phyloP scores from a whole-genome alignment of 2,113 vertebrate species.

The Thryonomys swinderianus region DNA sequence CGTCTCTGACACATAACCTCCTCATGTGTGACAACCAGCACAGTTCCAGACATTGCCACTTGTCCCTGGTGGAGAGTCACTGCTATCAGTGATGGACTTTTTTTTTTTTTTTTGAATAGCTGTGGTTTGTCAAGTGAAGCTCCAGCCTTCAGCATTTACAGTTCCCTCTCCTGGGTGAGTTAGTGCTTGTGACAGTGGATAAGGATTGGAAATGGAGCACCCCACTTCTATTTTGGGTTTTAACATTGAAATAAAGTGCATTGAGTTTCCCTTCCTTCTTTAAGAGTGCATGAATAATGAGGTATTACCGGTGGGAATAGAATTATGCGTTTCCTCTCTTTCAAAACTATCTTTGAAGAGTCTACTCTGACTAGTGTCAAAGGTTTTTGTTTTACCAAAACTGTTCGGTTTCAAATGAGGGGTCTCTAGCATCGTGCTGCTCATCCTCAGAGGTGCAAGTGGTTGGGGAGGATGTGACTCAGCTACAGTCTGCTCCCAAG shows the following conservation, averaged over 20 bases:
- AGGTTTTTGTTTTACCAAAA: neutral
- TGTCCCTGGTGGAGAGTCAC: neutral
- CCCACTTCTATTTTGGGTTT: conserved; percentile 47
- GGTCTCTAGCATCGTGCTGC: neutral
- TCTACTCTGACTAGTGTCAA: neutral
- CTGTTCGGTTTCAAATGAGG: neutral
- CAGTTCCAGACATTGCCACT: neutral
- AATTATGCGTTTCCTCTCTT: conserved; percentile 41
- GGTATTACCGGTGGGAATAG: conserved; percentile 31
- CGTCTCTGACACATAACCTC: neutral
- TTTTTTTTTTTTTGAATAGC: neutral
- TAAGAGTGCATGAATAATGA: conserved; percentile 49
- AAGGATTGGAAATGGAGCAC: conserved; percentile 52
- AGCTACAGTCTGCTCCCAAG: neutral
- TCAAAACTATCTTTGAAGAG: neutral
- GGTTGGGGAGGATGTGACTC: neutral
- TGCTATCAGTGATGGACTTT: neutral
- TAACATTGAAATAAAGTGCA: conserved; percentile 69
- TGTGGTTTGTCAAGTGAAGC: conserved; percentile 8
- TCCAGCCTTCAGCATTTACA: conserved; percentile 42
- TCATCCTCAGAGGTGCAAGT: neutral
- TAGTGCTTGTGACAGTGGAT: neutral
- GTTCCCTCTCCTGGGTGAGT: conserved; percentile 60
- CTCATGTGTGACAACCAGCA: neutral
- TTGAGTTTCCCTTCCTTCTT: neutral